Evolutionary conservation across 1,140 invertebrate species (phyloP).

Genomic region (Microplitis mediator): DNA sequence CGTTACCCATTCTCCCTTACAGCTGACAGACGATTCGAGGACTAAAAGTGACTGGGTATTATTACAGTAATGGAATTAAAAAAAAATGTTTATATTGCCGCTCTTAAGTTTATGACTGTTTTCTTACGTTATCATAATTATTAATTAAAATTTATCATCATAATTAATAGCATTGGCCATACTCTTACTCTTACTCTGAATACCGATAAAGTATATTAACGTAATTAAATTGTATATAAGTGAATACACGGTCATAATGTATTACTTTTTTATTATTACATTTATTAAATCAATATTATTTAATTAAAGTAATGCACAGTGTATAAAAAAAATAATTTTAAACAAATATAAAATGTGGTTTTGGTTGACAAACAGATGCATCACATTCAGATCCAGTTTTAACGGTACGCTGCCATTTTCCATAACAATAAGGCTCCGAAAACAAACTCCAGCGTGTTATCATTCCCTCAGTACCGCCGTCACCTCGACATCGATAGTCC

Average conservation of each 20-base stretch:
- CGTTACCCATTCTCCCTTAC: conserved; percentile 33
- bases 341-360: conserved; percentile 73
- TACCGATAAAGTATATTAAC: background rate
- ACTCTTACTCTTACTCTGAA: conserved; percentile 27
- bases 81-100: conserved; percentile 29
- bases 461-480: conserved; percentile 72
- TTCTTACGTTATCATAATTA: too few relatives aligned
- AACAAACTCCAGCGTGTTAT: conserved; percentile 79
- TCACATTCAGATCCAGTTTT: conserved; percentile 64
- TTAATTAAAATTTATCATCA: too few relatives aligned
- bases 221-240: too few relatives aligned
- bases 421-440: conserved; percentile 78
- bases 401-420: conserved; percentile 78
- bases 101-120: conserved; percentile 17
- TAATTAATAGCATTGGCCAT: background rate
- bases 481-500: conserved; percentile 79
- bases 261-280: too few relatives aligned
- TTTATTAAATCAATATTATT: too few relatives aligned
- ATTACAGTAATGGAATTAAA: conserved; percentile 41
- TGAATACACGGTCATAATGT: too few relatives aligned
- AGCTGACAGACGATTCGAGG: conserved; percentile 31
- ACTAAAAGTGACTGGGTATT: background rate
- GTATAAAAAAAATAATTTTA: conserved; percentile 44
- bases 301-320: background rate
- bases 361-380: conserved; percentile 63